Conservation (phyloP, 1,140 invertebrate genomes). For the Monochamus saltuarius region DNA sequence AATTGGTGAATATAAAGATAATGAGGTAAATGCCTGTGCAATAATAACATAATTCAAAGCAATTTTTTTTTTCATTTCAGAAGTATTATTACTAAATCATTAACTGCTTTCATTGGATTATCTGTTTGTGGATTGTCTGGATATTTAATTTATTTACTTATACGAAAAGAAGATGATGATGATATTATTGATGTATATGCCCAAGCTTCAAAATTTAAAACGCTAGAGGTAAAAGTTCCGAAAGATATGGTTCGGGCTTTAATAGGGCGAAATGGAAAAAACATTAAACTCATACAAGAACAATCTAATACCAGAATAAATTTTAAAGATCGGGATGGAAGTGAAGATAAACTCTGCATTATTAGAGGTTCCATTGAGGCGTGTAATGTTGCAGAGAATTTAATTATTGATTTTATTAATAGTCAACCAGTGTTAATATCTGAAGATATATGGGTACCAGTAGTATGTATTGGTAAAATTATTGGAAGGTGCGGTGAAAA, state of each 20-base stretch:
- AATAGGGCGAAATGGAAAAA: constrained; percentile 66
- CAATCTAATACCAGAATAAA: constrained; percentile 69
- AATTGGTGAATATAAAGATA: too few species aligned
- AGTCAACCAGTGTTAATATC: constrained; percentile 66
- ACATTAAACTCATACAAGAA: constrained; percentile 70
- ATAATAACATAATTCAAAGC: too few species aligned
- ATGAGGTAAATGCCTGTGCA: too few species aligned
- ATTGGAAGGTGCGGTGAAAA: constrained; percentile 70
- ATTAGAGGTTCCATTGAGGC: constrained; percentile 65
- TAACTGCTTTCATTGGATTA: constrained; percentile 47
- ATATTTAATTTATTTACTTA: constrained; percentile 52
- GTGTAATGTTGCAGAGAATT: constrained; percentile 65
- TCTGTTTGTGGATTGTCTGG: constrained; percentile 52
- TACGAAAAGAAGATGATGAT: constrained; percentile 51
- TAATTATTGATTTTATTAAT: constrained; percentile 71
- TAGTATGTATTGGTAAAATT: constrained; percentile 64
- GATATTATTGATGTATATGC: constrained; percentile 33
- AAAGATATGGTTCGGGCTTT: constrained; percentile 53
- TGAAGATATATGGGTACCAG: constrained; percentile 65
- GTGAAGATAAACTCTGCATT: constrained; percentile 61
- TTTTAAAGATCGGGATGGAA: constrained; percentile 58
- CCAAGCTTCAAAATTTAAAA: constrained; percentile 42
- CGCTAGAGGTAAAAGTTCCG: constrained; percentile 54
- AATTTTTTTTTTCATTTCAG: constrained; percentile 23
- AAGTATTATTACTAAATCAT: constrained; percentile 32